Conservation (phyloP, 1,140 invertebrate species). For the Aricia agestis region DNA sequence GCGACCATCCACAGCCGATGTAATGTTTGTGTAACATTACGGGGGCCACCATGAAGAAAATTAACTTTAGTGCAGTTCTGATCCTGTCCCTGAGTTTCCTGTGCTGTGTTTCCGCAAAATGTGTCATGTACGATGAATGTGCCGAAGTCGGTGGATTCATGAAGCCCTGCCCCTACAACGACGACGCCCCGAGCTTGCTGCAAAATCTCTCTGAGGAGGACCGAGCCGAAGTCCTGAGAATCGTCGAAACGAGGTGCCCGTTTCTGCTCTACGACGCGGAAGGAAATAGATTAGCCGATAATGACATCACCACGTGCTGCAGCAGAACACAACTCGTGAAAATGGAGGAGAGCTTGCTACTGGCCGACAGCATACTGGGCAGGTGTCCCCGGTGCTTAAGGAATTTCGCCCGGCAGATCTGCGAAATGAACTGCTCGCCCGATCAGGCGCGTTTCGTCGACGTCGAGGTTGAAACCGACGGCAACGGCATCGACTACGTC, state of each 20-base stretch:
- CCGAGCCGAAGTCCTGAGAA: constrained; percentile 33
- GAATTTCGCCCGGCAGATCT: constrained; percentile 78
- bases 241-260: constrained; percentile 48
- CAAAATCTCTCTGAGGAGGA: constrained; percentile 32
- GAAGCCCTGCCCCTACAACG: constrained; percentile 71
- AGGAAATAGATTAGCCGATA: constrained; percentile 39
- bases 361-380: constrained; percentile 76
- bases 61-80: constrained; percentile 12
- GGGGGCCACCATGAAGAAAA: background rate
- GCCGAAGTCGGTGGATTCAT: constrained; percentile 32
- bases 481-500: constrained; percentile 54
- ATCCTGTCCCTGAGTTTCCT: constrained; percentile 35
- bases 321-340: constrained; percentile 64
- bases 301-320: constrained; percentile 74
- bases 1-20: background rate
- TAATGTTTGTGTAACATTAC: background rate
- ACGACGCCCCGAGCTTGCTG: constrained; percentile 65
- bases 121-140: constrained; percentile 50
- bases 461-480: constrained; percentile 29
- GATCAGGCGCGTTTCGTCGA: constrained; percentile 76
- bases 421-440: constrained; percentile 79
- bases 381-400: constrained; percentile 79
- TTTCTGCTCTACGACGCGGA: constrained; percentile 41
- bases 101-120: constrained; percentile 41
- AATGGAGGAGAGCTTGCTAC: constrained; percentile 65